These are phyloP conservation scores for Buphagus erythrorhynchus DNA, from an alignment of 2,797 vertebrate genomes.

Conservation along the genomic window DNA sequence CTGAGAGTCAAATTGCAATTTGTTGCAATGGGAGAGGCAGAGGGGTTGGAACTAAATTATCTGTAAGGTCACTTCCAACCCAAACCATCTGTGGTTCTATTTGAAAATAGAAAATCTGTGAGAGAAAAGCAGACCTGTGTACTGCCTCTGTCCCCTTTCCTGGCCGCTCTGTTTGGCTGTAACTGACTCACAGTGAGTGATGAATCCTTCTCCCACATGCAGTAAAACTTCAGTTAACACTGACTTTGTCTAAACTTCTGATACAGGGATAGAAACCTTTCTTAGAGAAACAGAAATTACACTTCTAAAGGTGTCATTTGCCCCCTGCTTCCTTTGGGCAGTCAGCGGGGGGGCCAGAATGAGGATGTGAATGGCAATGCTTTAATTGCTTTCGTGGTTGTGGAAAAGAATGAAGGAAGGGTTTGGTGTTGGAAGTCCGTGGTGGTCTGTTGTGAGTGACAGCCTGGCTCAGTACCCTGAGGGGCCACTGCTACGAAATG, in stretches of 20 bases:
- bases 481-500: neutral
- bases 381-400: neutral
- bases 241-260: neutral
- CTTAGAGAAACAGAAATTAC: neutral
- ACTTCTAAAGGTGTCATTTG: neutral
- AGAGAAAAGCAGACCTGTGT: neutral
- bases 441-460: neutral
- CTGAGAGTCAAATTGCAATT: neutral
- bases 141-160: neutral
- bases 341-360: accelerated
- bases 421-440: neutral
- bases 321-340: neutral
- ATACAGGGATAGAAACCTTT: neutral
- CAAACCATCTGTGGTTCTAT: neutral
- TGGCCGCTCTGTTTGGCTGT: neutral
- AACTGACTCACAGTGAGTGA: neutral
- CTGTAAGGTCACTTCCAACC: neutral
- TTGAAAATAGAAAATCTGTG: neutral
- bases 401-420: neutral
- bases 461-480: neutral
- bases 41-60: neutral
- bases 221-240: neutral
- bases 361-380: neutral
- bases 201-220: neutral
- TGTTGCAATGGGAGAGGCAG: neutral